Percentiles rank a stretch among this genome's conserved stretches.
These are phyloP conservation scores for Calidris pygmaea DNA, from an alignment of 2,113 vertebrate genomes.

Conservation along the genomic window DNA sequence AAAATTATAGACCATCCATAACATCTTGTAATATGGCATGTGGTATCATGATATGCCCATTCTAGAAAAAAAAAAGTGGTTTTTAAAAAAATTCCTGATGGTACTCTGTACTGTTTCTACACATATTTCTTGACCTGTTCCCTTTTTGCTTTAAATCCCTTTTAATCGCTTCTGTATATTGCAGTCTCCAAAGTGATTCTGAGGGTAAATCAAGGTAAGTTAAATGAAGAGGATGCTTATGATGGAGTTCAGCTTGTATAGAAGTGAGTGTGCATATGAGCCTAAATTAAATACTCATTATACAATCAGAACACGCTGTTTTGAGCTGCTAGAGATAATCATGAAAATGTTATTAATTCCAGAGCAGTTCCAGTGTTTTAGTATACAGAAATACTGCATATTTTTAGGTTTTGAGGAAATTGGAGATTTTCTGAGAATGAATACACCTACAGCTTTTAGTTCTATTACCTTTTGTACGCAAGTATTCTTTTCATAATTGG, in stretches of 20 bases:
- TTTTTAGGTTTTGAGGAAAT: background rate
- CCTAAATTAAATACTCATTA: conserved; percentile 45
- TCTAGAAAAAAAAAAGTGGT: background rate
- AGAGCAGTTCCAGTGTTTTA: background rate
- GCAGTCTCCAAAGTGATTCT: background rate
- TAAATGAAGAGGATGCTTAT: conserved; percentile 20
- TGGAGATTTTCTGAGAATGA: background rate
- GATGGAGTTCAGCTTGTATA: background rate
- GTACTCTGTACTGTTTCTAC: background rate
- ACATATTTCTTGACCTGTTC: background rate
- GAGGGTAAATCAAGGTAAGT: conserved; percentile 25
- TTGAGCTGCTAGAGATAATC: conserved; percentile 35
- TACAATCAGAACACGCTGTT: background rate
- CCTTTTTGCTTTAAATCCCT: background rate
- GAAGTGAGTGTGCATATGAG: background rate
- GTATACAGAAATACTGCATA: background rate
- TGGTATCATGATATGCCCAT: background rate
- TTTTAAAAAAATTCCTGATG: background rate
- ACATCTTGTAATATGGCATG: background rate
- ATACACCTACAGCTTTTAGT: background rate
- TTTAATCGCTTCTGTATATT: background rate
- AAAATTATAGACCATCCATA: background rate
- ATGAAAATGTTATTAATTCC: conserved; percentile 1
- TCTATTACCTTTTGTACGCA: background rate
- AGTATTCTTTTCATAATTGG: background rate